These are phyloP conservation scores for Dusona sp. DNA, from an alignment of 2,888 invertebrate genomes.

Conservation along the genomic window DNA sequence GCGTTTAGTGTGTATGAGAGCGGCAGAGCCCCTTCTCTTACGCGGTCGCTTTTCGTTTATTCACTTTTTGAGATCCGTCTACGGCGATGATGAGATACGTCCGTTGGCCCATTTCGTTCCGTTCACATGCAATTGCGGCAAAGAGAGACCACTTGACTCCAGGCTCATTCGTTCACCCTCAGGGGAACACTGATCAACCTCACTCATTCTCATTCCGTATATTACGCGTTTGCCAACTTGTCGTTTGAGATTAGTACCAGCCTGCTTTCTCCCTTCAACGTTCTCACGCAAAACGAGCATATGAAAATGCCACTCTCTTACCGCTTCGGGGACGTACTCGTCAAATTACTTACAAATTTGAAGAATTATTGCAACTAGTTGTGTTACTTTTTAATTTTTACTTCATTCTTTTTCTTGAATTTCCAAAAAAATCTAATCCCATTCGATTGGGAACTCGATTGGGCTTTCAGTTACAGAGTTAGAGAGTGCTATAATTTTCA, in stretches of 20 bases:
- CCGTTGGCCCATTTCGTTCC: constrained; percentile 58
- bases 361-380: not conserved
- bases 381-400: not conserved
- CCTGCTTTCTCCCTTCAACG: constrained; percentile 15
- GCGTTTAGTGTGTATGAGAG: not conserved
- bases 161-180: not conserved
- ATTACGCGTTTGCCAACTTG: constrained; percentile 39
- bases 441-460: not conserved
- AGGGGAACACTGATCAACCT: constrained; percentile 26
- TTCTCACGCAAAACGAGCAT: constrained; percentile 20
- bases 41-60: constrained; percentile 29
- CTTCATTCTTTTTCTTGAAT: not conserved
- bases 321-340: not conserved
- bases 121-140: constrained; percentile 63
- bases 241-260: constrained; percentile 35
- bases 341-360: constrained; percentile 1
- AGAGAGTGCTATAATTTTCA: not conserved
- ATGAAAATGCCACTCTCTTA: constrained; percentile 6
- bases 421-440: not conserved
- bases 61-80: constrained; percentile 24
- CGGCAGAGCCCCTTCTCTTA: not conserved
- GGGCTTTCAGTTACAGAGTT: not conserved
- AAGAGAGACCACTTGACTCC: constrained; percentile 65
- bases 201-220: constrained; percentile 50
- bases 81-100: constrained; percentile 57